These are phyloP conservation scores for Drosophila prosaltans DNA, from an alignment of 1,140 invertebrate genomes.

Conservation along the genomic window DNA sequence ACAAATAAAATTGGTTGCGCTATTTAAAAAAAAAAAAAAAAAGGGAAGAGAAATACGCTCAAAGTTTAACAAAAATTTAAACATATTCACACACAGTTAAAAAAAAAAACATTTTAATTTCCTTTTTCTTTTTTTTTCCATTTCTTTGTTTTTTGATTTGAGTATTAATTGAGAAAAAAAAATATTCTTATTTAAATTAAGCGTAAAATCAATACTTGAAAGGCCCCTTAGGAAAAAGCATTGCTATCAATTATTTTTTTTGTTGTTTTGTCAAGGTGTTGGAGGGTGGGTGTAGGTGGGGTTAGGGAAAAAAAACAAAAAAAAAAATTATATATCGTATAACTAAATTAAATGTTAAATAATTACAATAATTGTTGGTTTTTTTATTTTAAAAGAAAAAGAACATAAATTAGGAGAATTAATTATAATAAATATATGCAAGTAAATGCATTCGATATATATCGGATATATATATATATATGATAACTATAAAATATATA, in stretches of 20 bases:
- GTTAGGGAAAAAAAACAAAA: constrained; percentile 11
- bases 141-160: constrained; percentile 20
- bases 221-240: constrained; percentile 34
- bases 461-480: constrained; percentile 24
- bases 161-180: constrained; percentile 25
- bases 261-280: constrained; percentile 1
- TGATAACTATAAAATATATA: constrained; percentile 16
- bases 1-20: constrained; percentile 10
- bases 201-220: constrained; percentile 52
- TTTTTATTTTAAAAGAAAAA: constrained; percentile 8
- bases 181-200: constrained; percentile 33
- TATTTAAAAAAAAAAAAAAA: constrained; percentile 17
- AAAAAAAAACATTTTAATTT: constrained; percentile 36
- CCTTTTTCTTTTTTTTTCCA: constrained; percentile 35
- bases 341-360: constrained; percentile 44
- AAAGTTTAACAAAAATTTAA: constrained; percentile 12
- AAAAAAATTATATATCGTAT: constrained; percentile 20
- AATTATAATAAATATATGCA: constrained; percentile 54
- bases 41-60: constrained; percentile 16
- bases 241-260: constrained; percentile 8
- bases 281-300: not conserved
- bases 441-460: constrained; percentile 23
- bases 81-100: constrained; percentile 29
- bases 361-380: constrained; percentile 47
- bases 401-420: constrained; percentile 58